Conservation (phyloP, 2,113 vertebrate genomes). For the Corythoichthys haematopterus region DNA sequence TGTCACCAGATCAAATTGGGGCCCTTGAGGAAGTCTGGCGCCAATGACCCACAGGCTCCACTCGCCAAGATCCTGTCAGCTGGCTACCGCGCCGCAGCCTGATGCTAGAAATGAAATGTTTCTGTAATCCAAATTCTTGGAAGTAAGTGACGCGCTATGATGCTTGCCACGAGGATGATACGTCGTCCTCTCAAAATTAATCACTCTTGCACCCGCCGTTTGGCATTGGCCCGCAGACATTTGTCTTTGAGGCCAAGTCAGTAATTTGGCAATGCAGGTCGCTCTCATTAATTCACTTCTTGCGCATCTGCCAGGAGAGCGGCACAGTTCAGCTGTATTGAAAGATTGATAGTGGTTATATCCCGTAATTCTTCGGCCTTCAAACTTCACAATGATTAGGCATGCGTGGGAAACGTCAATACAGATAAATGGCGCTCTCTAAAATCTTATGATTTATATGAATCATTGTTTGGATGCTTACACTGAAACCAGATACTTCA, state of each 20-base stretch:
- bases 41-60: constrained; percentile 44
- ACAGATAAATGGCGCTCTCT: constrained; percentile 30
- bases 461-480: constrained; percentile 17
- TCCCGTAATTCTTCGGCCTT: constrained; percentile 49
- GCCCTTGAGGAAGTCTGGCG: constrained; percentile 39
- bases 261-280: constrained; percentile 68
- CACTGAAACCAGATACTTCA: not conserved
- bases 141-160: constrained; percentile 16
- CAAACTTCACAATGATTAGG: constrained; percentile 56
- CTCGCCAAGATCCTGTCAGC: constrained; percentile 20
- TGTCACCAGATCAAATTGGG: constrained; percentile 57
- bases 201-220: constrained; percentile 52
- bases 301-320: constrained; percentile 56
- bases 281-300: constrained; percentile 70
- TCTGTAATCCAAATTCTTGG: constrained; percentile 23
- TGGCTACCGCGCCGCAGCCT: constrained; percentile 1
- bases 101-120: not conserved
- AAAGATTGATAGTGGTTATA: constrained; percentile 59
- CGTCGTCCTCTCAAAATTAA: constrained; percentile 41
- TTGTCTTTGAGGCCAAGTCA: constrained; percentile 65
- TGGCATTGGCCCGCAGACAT: constrained; percentile 55
- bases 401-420: constrained; percentile 44
- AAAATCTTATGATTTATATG: constrained; percentile 28
- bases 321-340: constrained; percentile 56
- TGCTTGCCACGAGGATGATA: constrained; percentile 30